These are phyloP conservation scores for Dicycla oo DNA, from an alignment of 2,888 invertebrate species.

Conservation along the genomic window DNA sequence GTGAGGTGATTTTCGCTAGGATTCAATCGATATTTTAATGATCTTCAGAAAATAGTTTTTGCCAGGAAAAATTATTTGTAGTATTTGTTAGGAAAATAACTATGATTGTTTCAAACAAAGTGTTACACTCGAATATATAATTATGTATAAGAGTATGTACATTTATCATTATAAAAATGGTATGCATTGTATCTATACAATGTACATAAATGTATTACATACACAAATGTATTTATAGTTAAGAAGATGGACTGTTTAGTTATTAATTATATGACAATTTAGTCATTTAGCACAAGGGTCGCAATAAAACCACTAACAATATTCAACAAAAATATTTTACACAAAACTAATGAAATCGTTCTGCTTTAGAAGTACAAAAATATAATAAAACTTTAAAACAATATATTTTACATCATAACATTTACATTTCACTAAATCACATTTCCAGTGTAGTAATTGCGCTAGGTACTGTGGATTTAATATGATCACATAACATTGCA, in stretches of 20 bases:
- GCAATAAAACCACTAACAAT: slow-evolving; percentile 73
- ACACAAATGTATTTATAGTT: slow-evolving; percentile 46
- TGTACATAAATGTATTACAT: slow-evolving; percentile 58
- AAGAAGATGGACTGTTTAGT: slow-evolving; percentile 31
- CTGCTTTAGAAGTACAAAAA: slow-evolving; percentile 84
- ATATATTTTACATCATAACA: slow-evolving; percentile 80
- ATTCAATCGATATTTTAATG: background rate
- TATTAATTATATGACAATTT: slow-evolving; percentile 48
- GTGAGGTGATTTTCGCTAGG: background rate
- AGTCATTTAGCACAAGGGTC: slow-evolving; percentile 58
- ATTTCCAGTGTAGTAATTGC: slow-evolving; percentile 71
- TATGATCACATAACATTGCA: slow-evolving; percentile 61
- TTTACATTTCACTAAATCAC: slow-evolving; percentile 78
- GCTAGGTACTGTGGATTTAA: slow-evolving; percentile 64
- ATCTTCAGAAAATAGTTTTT: slow-evolving; percentile 1
- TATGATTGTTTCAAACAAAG: slow-evolving; percentile 41
- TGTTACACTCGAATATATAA: slow-evolving; percentile 53
- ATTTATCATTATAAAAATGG: slow-evolving; percentile 34
- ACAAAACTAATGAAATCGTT: slow-evolving; percentile 74
- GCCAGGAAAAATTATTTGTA: too few relatives aligned
- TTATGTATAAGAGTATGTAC: slow-evolving; percentile 52
- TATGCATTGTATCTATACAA: slow-evolving; percentile 36
- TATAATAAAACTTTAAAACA: slow-evolving; percentile 83
- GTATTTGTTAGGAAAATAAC: slow-evolving; percentile 15
- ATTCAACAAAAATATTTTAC: slow-evolving; percentile 78